phyloP scores from a whole-genome alignment of 2,797 vertebrate species.

The Helarctos malayanus region DNA sequence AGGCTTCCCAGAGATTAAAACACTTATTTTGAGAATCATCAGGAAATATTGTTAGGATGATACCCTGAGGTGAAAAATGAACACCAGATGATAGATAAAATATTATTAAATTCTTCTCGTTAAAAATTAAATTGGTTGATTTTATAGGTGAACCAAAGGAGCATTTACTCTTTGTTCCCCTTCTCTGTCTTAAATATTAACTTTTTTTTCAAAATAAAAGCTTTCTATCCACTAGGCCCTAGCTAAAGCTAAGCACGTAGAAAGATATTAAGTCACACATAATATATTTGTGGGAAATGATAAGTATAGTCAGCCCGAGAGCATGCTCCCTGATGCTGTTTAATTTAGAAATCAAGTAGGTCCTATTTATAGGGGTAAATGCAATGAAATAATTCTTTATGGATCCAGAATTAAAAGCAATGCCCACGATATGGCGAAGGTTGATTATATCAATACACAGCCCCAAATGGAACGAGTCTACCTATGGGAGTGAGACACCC shows the following conservation, averaged over 20 bases:
- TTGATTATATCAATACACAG: conserved; percentile 62
- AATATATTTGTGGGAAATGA: conserved; percentile 40
- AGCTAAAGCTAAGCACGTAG: neutral
- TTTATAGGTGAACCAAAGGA: neutral
- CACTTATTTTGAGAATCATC: conserved; percentile 8
- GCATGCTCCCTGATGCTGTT: conserved; percentile 59
- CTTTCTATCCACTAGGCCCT: neutral
- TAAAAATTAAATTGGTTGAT: conserved; percentile 35
- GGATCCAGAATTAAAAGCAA: conserved; percentile 63
- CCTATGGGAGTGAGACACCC: conserved; percentile 35
- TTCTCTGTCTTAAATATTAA: conserved; percentile 35
- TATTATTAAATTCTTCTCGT: neutral
- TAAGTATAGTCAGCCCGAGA: neutral
- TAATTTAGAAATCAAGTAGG: conserved; percentile 68
- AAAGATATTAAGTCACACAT: conserved; percentile 6
- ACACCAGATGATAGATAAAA: conserved; percentile 7
- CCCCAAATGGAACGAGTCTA: neutral
- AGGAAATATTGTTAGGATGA: neutral
- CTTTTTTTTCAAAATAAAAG: conserved; percentile 37
- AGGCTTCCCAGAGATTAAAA: conserved; percentile 14
- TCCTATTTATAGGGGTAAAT: conserved; percentile 31
- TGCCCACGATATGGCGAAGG: conserved; percentile 2
- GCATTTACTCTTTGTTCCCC: neutral
- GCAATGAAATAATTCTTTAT: conserved; percentile 62
- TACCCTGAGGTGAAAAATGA: conserved; percentile 21